phyloP scores from a whole-genome alignment of 2,888 invertebrate genomes.

The Allolobophora icterica region DNA sequence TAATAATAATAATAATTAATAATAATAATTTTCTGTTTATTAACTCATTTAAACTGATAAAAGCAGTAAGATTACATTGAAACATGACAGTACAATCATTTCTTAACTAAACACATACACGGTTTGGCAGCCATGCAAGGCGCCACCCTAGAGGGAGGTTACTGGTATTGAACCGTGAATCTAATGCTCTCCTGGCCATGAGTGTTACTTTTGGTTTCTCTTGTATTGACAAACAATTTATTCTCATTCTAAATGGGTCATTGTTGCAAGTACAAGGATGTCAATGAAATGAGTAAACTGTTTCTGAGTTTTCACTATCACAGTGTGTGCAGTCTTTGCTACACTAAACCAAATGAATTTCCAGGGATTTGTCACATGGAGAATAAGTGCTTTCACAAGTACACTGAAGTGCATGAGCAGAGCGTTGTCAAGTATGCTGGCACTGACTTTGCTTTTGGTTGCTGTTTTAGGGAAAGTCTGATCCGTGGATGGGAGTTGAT shows the following conservation, averaged over 20 bases:
- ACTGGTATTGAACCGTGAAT: too few species aligned
- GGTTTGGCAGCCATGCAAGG: too few species aligned
- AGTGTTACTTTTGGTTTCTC: too few species aligned
- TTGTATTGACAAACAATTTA: not conserved
- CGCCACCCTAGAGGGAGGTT: too few species aligned
- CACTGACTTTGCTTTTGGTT: not conserved
- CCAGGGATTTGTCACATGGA: not conserved
- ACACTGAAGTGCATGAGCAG: not conserved
- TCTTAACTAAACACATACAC: too few species aligned
- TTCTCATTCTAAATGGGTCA: not conserved
- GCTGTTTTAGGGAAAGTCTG: conserved; percentile 63
- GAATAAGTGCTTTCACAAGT: too few species aligned
- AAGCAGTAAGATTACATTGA: too few species aligned
- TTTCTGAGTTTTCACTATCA: not conserved
- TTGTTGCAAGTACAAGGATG: not conserved
- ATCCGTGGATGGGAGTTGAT: conserved; percentile 94
- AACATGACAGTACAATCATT: too few species aligned
- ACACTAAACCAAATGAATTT: not conserved
- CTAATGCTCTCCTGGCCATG: too few species aligned
- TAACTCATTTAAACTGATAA: too few species aligned
- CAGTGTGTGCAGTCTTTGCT: not conserved
- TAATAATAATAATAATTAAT: too few species aligned
- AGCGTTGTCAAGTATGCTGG: not conserved
- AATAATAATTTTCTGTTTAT: too few species aligned
- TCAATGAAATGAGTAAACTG: not conserved